Conservation (phyloP, 2,888 invertebrate genomes). For the Tiliacea aurago region DNA sequence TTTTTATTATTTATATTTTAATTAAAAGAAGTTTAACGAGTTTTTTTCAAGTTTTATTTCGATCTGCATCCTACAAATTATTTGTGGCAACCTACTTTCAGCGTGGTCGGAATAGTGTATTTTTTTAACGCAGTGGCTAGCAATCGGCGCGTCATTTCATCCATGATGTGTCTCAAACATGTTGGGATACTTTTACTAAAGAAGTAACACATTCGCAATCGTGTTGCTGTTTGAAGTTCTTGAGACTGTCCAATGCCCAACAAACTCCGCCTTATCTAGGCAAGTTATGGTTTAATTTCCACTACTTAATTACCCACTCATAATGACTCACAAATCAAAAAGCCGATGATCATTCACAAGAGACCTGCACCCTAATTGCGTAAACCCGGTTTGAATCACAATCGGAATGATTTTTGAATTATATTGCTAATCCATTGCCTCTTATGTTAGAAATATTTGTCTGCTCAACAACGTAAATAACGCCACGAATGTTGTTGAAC, state of each 20-base stretch:
- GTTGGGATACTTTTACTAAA: not conserved
- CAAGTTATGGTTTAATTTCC: constrained; percentile 7
- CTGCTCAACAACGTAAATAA: no score
- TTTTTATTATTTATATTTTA: no score
- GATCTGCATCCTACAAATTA: no score
- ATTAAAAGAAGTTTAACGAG: no score
- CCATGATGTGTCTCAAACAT: not conserved
- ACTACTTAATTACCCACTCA: not conserved
- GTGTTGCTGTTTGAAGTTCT: not conserved
- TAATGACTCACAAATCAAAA: constrained; percentile 26
- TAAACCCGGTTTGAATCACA: no score
- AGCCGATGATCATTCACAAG: constrained; percentile 15
- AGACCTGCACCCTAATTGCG: not conserved
- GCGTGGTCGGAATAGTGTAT: not conserved
- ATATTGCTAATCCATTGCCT: no score
- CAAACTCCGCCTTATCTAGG: not conserved
- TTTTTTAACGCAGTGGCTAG: no score
- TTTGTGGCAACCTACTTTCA: not conserved
- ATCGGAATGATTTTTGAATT: no score
- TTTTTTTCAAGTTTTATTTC: no score
- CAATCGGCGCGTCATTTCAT: not conserved
- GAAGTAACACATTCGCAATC: not conserved
- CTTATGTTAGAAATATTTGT: no score
- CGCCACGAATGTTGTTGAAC: no score
- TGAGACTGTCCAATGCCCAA: not conserved